A percentile compares a stretch with the other conserved stretches of the same genome.
Evolutionary conservation across 2,888 invertebrate genomes (phyloP).

Genomic region (Temnothorax ravouxi): DNA sequence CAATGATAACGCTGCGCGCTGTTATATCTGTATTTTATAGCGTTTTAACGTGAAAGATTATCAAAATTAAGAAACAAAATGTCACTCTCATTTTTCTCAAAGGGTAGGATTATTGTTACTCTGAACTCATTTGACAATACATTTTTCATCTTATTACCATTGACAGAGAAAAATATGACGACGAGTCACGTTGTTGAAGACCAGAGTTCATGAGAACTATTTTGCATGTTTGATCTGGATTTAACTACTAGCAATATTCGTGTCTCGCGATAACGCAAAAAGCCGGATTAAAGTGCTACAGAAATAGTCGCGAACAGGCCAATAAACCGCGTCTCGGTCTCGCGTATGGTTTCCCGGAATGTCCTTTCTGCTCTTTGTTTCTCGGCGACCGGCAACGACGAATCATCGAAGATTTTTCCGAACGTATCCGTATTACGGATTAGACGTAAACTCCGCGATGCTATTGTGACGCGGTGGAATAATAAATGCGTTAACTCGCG

Average conservation of each 20-base stretch:
- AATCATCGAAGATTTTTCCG: constrained; percentile 6
- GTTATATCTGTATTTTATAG: constrained; percentile 7
- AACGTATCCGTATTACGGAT: not conserved
- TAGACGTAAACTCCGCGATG: not conserved
- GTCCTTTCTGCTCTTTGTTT: not conserved
- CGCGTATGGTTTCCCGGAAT: not conserved
- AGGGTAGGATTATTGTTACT: not conserved
- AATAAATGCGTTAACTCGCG: not conserved
- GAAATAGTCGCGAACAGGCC: constrained; percentile 42
- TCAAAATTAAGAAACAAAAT: not conserved
- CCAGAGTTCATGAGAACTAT: constrained; percentile 68
- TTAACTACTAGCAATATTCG: constrained; percentile 70
- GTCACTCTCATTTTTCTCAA: constrained; percentile 3
- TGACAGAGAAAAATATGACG: not conserved
- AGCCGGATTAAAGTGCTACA: constrained; percentile 13
- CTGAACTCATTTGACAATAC: not conserved
- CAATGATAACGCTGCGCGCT: not conserved
- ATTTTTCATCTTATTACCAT: not conserved
- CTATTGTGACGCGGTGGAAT: not conserved
- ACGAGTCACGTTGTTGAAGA: constrained; percentile 48
- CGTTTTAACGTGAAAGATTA: not conserved
- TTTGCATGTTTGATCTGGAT: constrained; percentile 56
- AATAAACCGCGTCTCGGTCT: constrained; percentile 51
- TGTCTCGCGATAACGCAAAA: constrained; percentile 24
- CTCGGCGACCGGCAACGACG: not conserved